Percentiles rank a stretch among this genome's conserved stretches.
phyloP scores from a whole-genome alignment of 2,113 vertebrate species.

The Anser brachyrhynchus region DNA sequence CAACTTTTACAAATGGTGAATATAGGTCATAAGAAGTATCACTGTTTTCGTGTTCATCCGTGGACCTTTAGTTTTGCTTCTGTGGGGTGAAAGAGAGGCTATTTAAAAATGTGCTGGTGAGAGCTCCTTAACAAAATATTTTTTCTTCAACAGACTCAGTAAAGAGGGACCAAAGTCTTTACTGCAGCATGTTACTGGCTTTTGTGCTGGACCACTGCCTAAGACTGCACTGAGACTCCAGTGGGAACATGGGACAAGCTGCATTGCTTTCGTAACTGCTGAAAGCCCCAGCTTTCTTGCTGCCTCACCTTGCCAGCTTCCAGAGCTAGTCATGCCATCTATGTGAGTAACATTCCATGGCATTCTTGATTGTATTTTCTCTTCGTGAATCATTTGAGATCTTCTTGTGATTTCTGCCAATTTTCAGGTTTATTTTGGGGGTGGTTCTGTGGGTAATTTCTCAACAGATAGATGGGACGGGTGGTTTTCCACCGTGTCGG shows the following conservation, averaged over 20 bases:
- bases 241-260: neutral
- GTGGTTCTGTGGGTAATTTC: neutral
- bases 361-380: neutral
- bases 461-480: neutral
- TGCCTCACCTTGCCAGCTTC: neutral
- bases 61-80: neutral
- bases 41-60: neutral
- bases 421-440: neutral
- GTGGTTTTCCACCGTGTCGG: fast-evolving
- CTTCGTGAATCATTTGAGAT: neutral
- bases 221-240: neutral
- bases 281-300: neutral
- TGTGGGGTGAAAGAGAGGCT: neutral
- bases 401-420: neutral
- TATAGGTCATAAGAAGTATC: neutral
- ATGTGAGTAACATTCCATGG: neutral
- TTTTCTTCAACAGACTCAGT: fast-evolving
- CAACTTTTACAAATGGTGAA: neutral
- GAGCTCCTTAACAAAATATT: neutral
- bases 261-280: fast-evolving
- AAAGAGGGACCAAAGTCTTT: fast-evolving
- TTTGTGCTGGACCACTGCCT: neutral
- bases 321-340: neutral
- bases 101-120: neutral
- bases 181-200: neutral